These are phyloP conservation scores for Drosophila greeni DNA, from an alignment of 2,888 invertebrate species.

Conservation along the genomic window DNA sequence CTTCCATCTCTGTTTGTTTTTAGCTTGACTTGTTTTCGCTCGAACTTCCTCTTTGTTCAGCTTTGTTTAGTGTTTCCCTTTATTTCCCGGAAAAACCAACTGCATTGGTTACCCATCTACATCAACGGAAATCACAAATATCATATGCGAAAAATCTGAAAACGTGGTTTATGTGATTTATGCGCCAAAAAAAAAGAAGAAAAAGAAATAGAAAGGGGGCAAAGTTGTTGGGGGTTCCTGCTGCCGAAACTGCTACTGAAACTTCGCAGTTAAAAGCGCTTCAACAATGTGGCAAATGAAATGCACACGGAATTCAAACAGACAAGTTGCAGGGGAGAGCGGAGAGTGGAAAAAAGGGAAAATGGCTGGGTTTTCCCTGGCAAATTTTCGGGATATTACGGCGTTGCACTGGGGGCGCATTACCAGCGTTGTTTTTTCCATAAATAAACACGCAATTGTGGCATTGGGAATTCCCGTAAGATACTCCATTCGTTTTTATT, in stretches of 20 bases:
- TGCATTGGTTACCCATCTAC: conserved; percentile 31
- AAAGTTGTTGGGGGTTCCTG: background rate
- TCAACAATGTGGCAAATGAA: conserved; percentile 62
- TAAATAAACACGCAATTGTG: conserved; percentile 58
- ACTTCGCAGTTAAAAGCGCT: conserved; percentile 43
- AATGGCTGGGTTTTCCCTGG: conserved; percentile 5
- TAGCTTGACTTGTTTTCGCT: background rate
- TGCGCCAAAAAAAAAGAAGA: conserved; percentile 23
- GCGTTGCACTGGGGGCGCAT: conserved; percentile 23
- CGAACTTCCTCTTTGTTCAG: background rate
- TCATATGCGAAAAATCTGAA: conserved; percentile 70
- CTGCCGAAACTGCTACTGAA: conserved; percentile 17
- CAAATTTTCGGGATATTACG: conserved; percentile 14
- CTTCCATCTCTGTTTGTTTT: conserved; percentile 1
- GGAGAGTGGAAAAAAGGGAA: conserved; percentile 9
- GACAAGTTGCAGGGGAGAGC: conserved; percentile 18
- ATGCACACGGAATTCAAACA: conserved; percentile 54
- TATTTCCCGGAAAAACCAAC: conserved; percentile 15
- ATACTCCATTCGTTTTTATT: conserved; percentile 9
- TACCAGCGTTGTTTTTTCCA: conserved; percentile 41
- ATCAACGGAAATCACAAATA: conserved; percentile 61
- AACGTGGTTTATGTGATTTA: conserved; percentile 69
- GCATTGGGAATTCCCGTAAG: conserved; percentile 29
- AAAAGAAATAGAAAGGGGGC: background rate
- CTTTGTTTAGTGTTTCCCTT: conserved; percentile 1